Percentiles rank a stretch among this genome's conserved stretches.
Evolutionary conservation across 92 coral and sea anemone genomes (phyloP).

Genomic region (Zoanthus solanderi): DNA sequence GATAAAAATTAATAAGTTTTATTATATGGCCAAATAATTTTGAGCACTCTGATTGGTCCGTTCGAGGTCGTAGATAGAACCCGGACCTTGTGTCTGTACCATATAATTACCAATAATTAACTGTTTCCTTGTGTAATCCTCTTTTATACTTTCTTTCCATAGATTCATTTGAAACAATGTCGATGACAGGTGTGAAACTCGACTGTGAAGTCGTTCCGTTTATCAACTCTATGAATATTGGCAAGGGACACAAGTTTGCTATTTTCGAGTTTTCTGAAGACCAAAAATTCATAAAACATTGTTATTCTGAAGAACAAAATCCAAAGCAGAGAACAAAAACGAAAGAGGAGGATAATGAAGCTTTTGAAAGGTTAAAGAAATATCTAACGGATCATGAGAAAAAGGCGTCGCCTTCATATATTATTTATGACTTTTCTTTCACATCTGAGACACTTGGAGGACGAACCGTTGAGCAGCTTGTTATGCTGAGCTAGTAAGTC

Average conservation of each 20-base stretch:
- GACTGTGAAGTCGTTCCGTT: conserved; percentile 23
- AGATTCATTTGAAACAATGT: conserved; percentile 22
- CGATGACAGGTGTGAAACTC: conserved; percentile 44
- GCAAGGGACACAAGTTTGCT: conserved; percentile 28
- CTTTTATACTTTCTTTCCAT: neutral
- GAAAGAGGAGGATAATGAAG: conserved; percentile 11
- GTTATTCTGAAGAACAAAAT: neutral
- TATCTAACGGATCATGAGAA: neutral
- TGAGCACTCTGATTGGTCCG: too few relatives aligned
- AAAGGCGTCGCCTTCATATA: neutral
- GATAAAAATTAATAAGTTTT: too few relatives aligned
- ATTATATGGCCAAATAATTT: too few relatives aligned
- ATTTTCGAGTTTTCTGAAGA: neutral
- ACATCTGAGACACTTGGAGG: conserved; percentile 36
- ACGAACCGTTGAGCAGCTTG: conserved; percentile 17
- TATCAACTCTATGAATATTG: conserved; percentile 20
- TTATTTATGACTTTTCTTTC: conserved; percentile 36
- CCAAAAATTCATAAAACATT: neutral
- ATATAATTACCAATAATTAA: too few relatives aligned
- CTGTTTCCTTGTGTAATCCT: neutral
- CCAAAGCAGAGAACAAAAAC: conserved; percentile 11
- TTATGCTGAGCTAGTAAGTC: conserved; percentile 36
- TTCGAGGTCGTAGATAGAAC: too few relatives aligned
- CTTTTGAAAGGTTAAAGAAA: neutral
- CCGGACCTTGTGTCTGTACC: too few relatives aligned